Evolutionary conservation across 2,888 invertebrate genomes (phyloP).

Genomic region (Clistopyga incitator): DNA sequence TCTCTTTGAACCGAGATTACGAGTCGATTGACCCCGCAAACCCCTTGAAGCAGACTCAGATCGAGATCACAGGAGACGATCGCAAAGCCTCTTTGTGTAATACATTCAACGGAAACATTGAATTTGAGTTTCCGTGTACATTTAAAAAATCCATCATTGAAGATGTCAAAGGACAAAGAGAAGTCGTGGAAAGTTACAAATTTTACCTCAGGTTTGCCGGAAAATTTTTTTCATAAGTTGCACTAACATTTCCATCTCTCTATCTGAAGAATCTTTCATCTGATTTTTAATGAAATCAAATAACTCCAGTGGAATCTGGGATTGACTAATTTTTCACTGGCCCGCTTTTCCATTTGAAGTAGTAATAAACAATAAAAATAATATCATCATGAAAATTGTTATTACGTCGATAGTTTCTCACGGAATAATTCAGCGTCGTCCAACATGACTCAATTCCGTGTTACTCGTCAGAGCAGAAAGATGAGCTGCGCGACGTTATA

Average conservation of each 20-base stretch:
- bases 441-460: slow-evolving; percentile 24
- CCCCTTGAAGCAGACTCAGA: neutral
- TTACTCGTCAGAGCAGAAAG: slow-evolving; percentile 43
- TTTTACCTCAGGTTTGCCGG: slow-evolving; percentile 46
- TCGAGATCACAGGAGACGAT: neutral
- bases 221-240: no score
- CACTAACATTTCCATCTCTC: no score
- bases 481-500: slow-evolving; percentile 56
- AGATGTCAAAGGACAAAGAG: slow-evolving; percentile 43
- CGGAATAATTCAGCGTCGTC: neutral
- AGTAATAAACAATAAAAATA: neutral
- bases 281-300: no score
- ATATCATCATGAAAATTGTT: neutral
- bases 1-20: slow-evolving; percentile 55
- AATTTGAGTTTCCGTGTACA: no score
- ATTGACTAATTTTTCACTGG: no score
- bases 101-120: neutral
- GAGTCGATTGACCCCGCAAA: slow-evolving; percentile 48
- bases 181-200: slow-evolving; percentile 53
- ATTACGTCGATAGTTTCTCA: neutral
- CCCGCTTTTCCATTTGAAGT: neutral
- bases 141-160: no score
- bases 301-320: no score
- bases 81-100: slow-evolving; percentile 5
- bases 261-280: no score